Base-by-base conservation (phyloP, 1,140 invertebrate genomes). In the Nilaparvata lugens region DNA sequence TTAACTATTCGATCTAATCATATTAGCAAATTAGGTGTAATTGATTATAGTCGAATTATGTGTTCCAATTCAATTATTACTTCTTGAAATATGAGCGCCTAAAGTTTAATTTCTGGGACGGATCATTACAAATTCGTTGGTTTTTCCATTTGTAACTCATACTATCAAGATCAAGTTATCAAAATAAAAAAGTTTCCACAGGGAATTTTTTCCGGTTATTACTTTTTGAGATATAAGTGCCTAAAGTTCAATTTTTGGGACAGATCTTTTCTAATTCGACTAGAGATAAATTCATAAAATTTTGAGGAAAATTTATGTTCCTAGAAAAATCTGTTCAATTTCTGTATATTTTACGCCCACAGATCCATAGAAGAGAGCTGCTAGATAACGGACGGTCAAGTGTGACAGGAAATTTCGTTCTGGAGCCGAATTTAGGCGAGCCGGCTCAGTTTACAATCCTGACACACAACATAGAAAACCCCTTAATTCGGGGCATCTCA, bases 311-410 rank as follows among this genome's bases (percentile, higher is more conserved):
- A 61, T 5, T 5, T 3, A 13, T 42, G 13, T 58, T 16, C 23
- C 13, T 21, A 19, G 48, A 9, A 53, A 23, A 56, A 14, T 48
- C 13, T 57, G 16, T 60, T 21, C 16, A 4, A 31, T 19, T 53
- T 65, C 62, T 61, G 0, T 42, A n/a, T n/a, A n/a, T n/a, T n/a
- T n/a, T n/a, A n/a, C n/a, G n/a, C n/a, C 62, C 67, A 51, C 57
- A 72, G 69, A 76, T 78, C 52, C 76, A 78, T 60, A 67, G 76
- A 4, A 64, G 74, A 31, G 75, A 76, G 68, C 71, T 78, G n/a
- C 57, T 64, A 2, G 68, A 69, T 56, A 74, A 76, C 60, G 74
- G 74, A 0, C 66, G 74, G 18, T 68, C 65, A 19, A 71, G 70
- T 1, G 71, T 79, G 4, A 77, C 74, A 1, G 77, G 77, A 4